Conservation (phyloP, 1,140 invertebrate genomes). For the Dolichoris vasculosae region DNA sequence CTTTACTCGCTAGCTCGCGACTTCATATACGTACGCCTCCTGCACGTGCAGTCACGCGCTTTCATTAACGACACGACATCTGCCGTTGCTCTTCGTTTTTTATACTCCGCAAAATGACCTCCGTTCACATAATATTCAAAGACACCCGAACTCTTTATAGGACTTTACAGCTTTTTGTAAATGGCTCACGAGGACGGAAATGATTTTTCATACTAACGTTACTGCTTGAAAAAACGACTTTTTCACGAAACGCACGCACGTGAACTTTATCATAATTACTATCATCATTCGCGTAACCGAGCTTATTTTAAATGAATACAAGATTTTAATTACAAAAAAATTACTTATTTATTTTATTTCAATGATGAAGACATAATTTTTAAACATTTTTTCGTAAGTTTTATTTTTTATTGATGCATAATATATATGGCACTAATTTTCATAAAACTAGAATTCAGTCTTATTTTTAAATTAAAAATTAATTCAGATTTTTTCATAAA, state of each 20-base stretch:
- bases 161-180: not conserved
- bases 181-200: not conserved
- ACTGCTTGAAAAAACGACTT: not conserved
- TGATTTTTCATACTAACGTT: not conserved
- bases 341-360: not conserved
- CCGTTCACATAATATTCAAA: conserved; percentile 1
- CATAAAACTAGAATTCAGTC: too few relatives aligned
- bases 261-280: not conserved
- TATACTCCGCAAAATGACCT: conserved; percentile 27
- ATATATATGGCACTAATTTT: too few relatives aligned
- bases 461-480: too few relatives aligned
- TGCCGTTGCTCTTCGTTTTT: conserved; percentile 25
- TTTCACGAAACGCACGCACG: not conserved
- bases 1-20: not conserved
- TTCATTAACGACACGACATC: conserved; percentile 39
- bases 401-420: too few relatives aligned
- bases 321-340: not conserved
- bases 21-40: not conserved
- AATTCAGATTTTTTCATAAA: too few relatives aligned
- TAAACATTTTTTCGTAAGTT: too few relatives aligned
- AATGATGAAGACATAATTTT: not conserved
- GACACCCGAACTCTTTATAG: not conserved
- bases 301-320: not conserved
- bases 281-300: not conserved
- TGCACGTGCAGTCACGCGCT: conserved; percentile 13